phyloP scores from a whole-genome alignment of 2,113 vertebrate genomes.

The Melanerpes aurifrons region DNA sequence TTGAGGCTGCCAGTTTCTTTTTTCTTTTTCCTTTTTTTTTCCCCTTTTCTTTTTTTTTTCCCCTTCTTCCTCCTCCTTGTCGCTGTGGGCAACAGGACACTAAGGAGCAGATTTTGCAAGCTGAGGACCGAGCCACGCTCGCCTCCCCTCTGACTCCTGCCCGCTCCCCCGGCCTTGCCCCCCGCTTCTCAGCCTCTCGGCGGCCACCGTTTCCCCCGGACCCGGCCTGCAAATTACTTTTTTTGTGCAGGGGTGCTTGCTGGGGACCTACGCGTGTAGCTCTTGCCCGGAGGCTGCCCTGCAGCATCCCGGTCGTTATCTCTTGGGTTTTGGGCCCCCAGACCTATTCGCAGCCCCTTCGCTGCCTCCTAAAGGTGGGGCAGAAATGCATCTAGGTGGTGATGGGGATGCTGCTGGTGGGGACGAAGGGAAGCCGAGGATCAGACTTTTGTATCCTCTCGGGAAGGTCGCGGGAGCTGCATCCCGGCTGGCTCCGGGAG shows the following conservation, averaged over 20 bases:
- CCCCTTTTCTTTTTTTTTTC: not conserved
- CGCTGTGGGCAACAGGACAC: not conserved
- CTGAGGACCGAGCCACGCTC: rapidly evolving
- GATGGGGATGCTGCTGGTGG: not conserved
- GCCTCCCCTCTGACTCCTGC: not conserved
- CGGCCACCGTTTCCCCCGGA: rapidly evolving
- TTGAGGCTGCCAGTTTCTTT: not conserved
- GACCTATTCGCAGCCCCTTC: not conserved
- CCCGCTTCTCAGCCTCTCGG: not conserved
- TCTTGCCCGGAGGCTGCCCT: rapidly evolving
- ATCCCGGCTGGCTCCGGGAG: not conserved
- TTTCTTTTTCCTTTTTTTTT: not conserved
- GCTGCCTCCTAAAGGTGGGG: not conserved
- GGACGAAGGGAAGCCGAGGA: not conserved
- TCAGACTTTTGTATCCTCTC: not conserved
- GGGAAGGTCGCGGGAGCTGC: no score
- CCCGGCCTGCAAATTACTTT: not conserved
- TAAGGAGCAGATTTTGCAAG: not conserved
- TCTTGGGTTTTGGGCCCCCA: not conserved
- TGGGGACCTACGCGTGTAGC: no score
- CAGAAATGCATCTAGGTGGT: not conserved
- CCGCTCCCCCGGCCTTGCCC: not conserved
- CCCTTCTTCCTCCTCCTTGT: rapidly evolving
- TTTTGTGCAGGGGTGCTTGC: not conserved
- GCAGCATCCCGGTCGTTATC: not conserved